Evolutionary conservation across 2,113 vertebrate species (phyloP), one percentile per base, ranked within the genome.

Genomic region (Oncorhynchus tshawytscha): DNA sequence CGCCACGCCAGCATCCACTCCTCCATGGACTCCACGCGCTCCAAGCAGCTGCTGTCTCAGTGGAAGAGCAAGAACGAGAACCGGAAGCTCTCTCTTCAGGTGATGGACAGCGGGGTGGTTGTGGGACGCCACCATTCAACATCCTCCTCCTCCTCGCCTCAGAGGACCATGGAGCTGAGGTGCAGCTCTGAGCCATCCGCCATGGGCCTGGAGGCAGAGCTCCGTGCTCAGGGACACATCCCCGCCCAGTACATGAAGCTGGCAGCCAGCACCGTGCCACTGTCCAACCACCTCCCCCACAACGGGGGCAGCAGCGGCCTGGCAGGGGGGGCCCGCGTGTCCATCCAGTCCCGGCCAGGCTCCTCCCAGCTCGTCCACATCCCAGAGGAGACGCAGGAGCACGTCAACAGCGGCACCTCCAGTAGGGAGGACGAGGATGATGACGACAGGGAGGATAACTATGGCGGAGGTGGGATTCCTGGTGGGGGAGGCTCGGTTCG

Each of bases 351-450:
- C 27, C 94, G 97, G 16, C 96, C 97, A 3, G 97, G 96, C n/a
- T 98, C 97, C 9, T 98, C 97, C 1, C 97, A 97, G 84, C 82
- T 99, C n/a, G 98, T 99, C 22, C 97, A 99, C 78, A 99, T 99
- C 86, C 98, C 98, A 0, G 98, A 99, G 79, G 98, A 99, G 88
- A 95, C 94, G 2, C 95, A 94, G 49, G 95, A 95, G 76, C 94
- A 94, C 0, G 65, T 83, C 31, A 93, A 71, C 24, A 27, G 81
- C 71, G 88, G 59, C 59, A 93, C 90, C 25, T 45, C 39, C 39
- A 86, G 16, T 18, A 54, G 12, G 51, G 16, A 54, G 51, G 51
- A 54, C 16, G 51, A 54, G 15, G 51, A 76, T 81, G 87, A 99
- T 94, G 74, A 98, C 95, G 91, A 90, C 20, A 90, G 91, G 13